Evolutionary conservation across 2,888 invertebrate genomes (phyloP), one percentile per base, ranked within the genome.

Genomic region (Petrolisthes cinctipes): DNA sequence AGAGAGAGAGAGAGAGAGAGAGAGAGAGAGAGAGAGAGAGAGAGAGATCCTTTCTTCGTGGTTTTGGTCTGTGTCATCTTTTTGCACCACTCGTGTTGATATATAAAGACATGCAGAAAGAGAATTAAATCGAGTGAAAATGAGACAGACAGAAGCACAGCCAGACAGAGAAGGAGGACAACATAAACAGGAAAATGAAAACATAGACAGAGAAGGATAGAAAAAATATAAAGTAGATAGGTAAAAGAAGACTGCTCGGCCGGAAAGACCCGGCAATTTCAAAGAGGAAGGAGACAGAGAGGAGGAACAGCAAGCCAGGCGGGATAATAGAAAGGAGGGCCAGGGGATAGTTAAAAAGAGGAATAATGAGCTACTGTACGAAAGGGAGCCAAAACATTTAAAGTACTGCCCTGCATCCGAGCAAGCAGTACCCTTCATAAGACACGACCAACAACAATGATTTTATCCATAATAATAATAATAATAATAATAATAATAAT

Each of bases 11-110:
- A 61, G 17, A 61, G 61, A 61, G 61, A 61, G 61, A 61, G 61
- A 61, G 61, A 61, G 61, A 61, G 61, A 61, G 61, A 61, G 61
- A 61, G 61, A 61, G 61, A 61, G 61, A 61, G 61, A 61, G 61
- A 61, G 61, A 61, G 61, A 61, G 61, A n/a, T n/a, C n/a, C n/a
- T n/a, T n/a, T n/a, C n/a, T n/a, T n/a, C n/a, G n/a, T n/a, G n/a
- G n/a, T n/a, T n/a, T n/a, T n/a, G n/a, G n/a, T n/a, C n/a, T n/a
- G n/a, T n/a, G n/a, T n/a, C n/a, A n/a, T n/a, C n/a, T n/a, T n/a
- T n/a, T n/a, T n/a, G n/a, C n/a, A n/a, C n/a, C n/a, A n/a, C n/a
- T n/a, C n/a, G n/a, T n/a, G n/a, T n/a, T n/a, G n/a, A n/a, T n/a
- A 61, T 9, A 61, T 17, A 9, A 61, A 61, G 61, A 61, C 17